phyloP scores from a whole-genome alignment of 1,140 invertebrate species.

The Pantala flavescens region DNA sequence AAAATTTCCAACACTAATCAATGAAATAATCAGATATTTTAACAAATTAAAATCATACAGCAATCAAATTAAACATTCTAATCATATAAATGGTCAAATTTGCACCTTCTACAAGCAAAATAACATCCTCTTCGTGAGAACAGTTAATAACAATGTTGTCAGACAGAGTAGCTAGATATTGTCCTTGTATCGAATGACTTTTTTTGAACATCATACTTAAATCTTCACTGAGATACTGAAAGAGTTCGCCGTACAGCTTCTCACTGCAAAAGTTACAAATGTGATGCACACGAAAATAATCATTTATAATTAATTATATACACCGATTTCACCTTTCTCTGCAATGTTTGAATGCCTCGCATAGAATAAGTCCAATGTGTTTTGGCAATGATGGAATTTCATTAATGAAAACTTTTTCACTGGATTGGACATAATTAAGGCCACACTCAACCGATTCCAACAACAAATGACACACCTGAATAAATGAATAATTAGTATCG shows the following conservation, averaged over 20 bases:
- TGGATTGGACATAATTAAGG: background rate
- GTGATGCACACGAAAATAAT: background rate
- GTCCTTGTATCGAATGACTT: slow-evolving; percentile 15
- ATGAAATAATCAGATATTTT: background rate
- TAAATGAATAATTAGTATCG: background rate
- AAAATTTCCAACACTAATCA: slow-evolving; percentile 11
- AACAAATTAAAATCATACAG: too few relatives aligned
- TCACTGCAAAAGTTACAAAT: background rate
- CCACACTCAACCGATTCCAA: background rate
- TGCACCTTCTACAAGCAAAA: slow-evolving; percentile 7
- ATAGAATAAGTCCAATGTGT: background rate
- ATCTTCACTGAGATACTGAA: slow-evolving; percentile 12
- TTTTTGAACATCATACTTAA: slow-evolving; percentile 14
- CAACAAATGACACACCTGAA: background rate
- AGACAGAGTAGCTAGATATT: slow-evolving; percentile 11
- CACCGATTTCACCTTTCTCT: slow-evolving; percentile 11
- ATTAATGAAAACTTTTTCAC: background rate
- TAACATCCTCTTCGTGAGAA: slow-evolving; percentile 12
- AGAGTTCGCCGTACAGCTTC: slow-evolving; percentile 14
- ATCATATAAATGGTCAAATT: too few relatives aligned
- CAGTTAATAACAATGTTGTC: slow-evolving; percentile 13
- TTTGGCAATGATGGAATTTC: slow-evolving; percentile 15
- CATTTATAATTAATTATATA: background rate
- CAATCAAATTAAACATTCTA: too few relatives aligned
- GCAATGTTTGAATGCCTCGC: slow-evolving; percentile 16